Base-by-base conservation (phyloP, 2,113 vertebrate genomes). In the Tupaia tana region DNA sequence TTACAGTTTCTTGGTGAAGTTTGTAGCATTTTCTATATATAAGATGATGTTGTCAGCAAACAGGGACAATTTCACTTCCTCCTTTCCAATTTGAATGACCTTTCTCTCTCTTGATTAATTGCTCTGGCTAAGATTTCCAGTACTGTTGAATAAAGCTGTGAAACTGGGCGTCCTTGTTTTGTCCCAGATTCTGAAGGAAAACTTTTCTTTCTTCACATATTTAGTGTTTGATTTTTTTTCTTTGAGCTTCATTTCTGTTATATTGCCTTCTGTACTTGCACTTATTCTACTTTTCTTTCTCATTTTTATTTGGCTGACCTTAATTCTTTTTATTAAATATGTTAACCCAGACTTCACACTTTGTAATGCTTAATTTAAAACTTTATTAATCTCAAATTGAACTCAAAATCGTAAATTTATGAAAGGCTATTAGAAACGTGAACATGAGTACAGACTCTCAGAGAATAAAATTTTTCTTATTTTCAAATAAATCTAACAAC, bases 241-340 rank as follows among this genome's bases (percentile, higher is more conserved):
- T 3, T 43, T 43, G 43, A 43, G 43, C 43, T 79, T 93, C 22
- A 85, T 24, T 80, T 67, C 15, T 34, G 20, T 74, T 87, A 75
- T 54, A 22, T 25, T 92, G 14, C 2, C 15, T 73, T 75, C 19
- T 83, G 3, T 27, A 92, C 24, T 31, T 54, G 1, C 4, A 18
- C 27, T 71, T 75, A 52, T 5, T 54, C 74, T 83, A 63, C 43
- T 43, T 43, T 43, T 43, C 43, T 43, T 73, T 66, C 14, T 29
- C 29, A 56, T 12, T 63, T 27, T 59, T 84, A 43, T 58, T 73
- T 18, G 16, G 27, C 15, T 74, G 54, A 70, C 1, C 3, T 59
- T 71, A 18, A 92, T 81, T 78, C 25, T 78, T 92, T 69, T n/a
- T 88, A 90, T 88, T 67, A 94, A 95, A 85, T 79, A 15, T 87